A percentile compares a stretch with the other conserved stretches of the same genome.
phyloP scores from a whole-genome alignment of 2,888 invertebrate genomes.

The Drosophila pseudotakahashii region DNA sequence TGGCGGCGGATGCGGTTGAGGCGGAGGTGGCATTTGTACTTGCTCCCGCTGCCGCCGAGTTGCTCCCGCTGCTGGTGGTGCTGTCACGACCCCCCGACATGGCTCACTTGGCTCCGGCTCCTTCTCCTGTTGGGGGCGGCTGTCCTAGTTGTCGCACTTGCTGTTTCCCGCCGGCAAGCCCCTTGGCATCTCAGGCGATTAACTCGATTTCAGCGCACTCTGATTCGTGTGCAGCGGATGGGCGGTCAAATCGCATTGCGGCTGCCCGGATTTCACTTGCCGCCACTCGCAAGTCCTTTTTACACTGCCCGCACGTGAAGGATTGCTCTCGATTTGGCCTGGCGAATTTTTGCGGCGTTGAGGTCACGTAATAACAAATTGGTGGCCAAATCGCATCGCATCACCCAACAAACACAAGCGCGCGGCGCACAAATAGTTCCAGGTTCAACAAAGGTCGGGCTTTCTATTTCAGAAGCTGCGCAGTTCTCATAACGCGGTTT shows the following conservation, averaged over 20 bases:
- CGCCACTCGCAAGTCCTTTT: background rate
- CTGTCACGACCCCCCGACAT: conserved; percentile 83
- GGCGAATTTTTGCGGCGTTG: conserved; percentile 65
- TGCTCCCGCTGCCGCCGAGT: conserved; percentile 14
- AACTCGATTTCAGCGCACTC: conserved; percentile 12
- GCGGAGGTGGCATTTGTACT: conserved; percentile 5
- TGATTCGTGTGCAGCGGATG: background rate
- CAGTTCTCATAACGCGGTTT: background rate
- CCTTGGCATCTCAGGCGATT: conserved; percentile 32
- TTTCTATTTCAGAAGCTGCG: background rate
- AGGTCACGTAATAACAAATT: conserved; percentile 77
- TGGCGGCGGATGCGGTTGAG: conserved; percentile 5
- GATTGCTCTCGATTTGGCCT: conserved; percentile 27
- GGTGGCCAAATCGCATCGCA: conserved; percentile 59
- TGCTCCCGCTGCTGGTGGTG: conserved; percentile 49
- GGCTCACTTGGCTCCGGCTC: conserved; percentile 16
- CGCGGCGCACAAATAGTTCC: background rate
- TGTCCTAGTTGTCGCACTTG: conserved; percentile 13
- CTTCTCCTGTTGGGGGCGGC: conserved; percentile 3
- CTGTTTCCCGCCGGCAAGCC: conserved; percentile 21
- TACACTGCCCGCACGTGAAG: background rate
- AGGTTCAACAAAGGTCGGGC: background rate
- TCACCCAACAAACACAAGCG: conserved; percentile 6
- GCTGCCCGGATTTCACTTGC: conserved; percentile 5
- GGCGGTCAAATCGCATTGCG: conserved; percentile 17